A percentile compares a stretch with the other conserved stretches of the same genome.
These are phyloP conservation scores for Drosophila tani DNA, from an alignment of 1,140 invertebrate genomes.

Conservation along the genomic window DNA sequence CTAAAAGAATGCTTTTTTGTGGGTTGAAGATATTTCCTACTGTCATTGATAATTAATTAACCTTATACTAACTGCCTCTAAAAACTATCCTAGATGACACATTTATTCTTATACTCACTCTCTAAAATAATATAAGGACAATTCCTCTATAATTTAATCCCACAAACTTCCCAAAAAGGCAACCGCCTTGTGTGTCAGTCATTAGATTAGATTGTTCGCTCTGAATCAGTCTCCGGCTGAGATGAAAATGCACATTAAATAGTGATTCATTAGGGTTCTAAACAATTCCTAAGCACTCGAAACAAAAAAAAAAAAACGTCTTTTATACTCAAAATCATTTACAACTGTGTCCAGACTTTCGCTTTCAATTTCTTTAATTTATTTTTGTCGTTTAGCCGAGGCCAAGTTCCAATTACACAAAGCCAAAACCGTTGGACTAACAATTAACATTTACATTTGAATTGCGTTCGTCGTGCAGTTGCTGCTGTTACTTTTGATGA, in stretches of 20 bases:
- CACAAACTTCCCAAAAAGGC: background rate
- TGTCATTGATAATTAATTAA: too few relatives aligned
- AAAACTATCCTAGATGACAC: too few relatives aligned
- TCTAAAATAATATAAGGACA: too few relatives aligned
- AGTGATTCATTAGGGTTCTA: constrained; percentile 28
- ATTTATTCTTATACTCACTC: too few relatives aligned
- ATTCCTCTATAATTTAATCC: too few relatives aligned
- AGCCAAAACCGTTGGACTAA: constrained; percentile 47
- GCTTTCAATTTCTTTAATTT: constrained; percentile 68
- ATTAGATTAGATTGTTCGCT: background rate
- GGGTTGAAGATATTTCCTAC: too few relatives aligned
- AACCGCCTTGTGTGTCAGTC: background rate
- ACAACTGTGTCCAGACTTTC: constrained; percentile 46
- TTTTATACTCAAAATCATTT: constrained; percentile 16
- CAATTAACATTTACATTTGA: constrained; percentile 49
- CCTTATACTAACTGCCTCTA: too few relatives aligned
- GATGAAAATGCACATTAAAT: constrained; percentile 4
- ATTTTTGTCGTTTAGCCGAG: constrained; percentile 43
- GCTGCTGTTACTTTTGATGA: constrained; percentile 23
- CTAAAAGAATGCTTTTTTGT: background rate
- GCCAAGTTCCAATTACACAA: constrained; percentile 48
- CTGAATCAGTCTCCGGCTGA: constrained; percentile 6
- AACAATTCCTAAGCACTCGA: background rate
- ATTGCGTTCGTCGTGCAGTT: constrained; percentile 29
- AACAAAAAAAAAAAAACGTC: constrained; percentile 6